These are phyloP conservation scores for Alces alces DNA, from an alignment of 2,113 vertebrate species.

Conservation along the genomic window DNA sequence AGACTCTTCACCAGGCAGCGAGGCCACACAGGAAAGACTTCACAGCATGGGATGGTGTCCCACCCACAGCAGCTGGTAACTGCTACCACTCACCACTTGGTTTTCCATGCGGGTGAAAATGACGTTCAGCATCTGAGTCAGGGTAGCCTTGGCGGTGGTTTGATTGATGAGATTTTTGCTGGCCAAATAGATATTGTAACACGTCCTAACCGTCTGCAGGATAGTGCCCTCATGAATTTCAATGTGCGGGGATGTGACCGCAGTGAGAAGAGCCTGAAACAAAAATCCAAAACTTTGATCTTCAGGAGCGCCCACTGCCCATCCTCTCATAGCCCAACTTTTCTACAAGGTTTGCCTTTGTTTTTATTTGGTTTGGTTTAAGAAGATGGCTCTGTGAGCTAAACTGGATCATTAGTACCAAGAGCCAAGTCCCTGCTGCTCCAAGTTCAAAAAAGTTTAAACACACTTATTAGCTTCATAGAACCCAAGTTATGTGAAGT, in stretches of 20 bases:
- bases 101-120: constrained; percentile 99
- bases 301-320: not conserved
- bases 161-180: constrained; percentile 99
- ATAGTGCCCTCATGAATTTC: constrained; percentile 98
- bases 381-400: not conserved
- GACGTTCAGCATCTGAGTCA: constrained; percentile 98
- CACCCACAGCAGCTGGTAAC: not conserved
- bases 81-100: constrained; percentile 88
- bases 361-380: not conserved
- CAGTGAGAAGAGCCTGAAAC: constrained; percentile 92
- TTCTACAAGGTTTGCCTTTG: not conserved
- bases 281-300: not conserved
- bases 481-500: not conserved
- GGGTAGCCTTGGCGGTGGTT: constrained; percentile 97
- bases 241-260: constrained; percentile 95
- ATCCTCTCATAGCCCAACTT: not conserved
- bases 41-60: not conserved
- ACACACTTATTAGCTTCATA: not conserved
- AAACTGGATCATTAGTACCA: not conserved
- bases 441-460: constrained; percentile 40
- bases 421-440: not conserved
- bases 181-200: constrained; percentile 99
- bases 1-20: not conserved
- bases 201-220: constrained; percentile 96
- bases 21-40: not conserved